phyloP scores from a whole-genome alignment of 2,888 invertebrate species.

The Mycalesis mineus region DNA sequence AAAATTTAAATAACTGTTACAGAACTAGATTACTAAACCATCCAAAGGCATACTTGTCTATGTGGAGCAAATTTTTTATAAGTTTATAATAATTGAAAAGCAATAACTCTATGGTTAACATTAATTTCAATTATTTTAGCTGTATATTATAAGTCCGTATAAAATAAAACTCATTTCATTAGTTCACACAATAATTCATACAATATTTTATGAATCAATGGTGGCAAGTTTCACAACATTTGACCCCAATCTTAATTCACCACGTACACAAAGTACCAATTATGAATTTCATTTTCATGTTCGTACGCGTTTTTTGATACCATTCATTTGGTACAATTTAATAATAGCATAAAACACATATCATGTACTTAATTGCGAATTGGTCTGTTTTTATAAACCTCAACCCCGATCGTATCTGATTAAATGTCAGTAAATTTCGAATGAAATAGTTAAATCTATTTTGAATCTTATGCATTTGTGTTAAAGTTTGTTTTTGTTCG shows the following conservation, averaged over 20 bases:
- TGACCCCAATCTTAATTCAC: constrained; percentile 2
- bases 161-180: too few relatives aligned
- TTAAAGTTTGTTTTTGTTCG: constrained; percentile 9
- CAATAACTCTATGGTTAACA: too few relatives aligned
- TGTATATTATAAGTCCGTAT: too few relatives aligned
- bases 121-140: too few relatives aligned
- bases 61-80: too few relatives aligned
- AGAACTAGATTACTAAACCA: too few relatives aligned
- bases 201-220: background rate
- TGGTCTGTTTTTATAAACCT: constrained; percentile 14
- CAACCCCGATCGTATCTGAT: constrained; percentile 24
- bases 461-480: background rate
- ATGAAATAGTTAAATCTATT: background rate
- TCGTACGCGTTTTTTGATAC: background rate
- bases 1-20: too few relatives aligned
- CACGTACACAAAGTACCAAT: background rate
- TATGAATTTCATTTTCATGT: background rate
- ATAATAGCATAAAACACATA: constrained; percentile 8
- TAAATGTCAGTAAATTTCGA: constrained; percentile 26
- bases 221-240: background rate
- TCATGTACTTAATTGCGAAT: constrained; percentile 2
- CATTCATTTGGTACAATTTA: background rate
- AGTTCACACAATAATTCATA: too few relatives aligned
- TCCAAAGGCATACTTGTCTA: too few relatives aligned
- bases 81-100: too few relatives aligned